Evolutionary conservation across 2,888 invertebrate species (phyloP).

Genomic region (Heliconius charithonia): DNA sequence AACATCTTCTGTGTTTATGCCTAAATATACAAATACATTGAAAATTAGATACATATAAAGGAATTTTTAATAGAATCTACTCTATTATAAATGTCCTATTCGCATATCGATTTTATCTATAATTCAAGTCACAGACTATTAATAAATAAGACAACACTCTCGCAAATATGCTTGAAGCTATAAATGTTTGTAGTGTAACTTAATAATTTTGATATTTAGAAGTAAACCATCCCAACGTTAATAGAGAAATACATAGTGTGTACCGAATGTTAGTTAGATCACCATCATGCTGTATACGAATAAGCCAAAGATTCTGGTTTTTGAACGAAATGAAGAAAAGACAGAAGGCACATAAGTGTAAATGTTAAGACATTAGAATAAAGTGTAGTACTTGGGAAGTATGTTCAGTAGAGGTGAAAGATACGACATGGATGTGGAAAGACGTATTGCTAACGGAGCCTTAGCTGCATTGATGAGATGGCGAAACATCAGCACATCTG

Average conservation of each 20-base stretch:
- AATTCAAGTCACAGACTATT: not conserved
- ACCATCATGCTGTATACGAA: no score
- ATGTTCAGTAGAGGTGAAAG: no score
- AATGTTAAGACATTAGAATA: no score
- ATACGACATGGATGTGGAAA: no score
- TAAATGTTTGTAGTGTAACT: not conserved
- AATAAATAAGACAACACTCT: not conserved
- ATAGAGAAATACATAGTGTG: not conserved
- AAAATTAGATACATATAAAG: not conserved
- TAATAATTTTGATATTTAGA: not conserved
- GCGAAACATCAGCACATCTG: no score
- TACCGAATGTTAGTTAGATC: not conserved
- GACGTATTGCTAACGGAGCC: no score
- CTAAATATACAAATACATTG: not conserved
- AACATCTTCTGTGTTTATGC: not conserved
- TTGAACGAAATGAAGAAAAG: no score
- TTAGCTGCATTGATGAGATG: no score
- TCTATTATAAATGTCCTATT: not conserved
- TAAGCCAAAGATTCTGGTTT: no score
- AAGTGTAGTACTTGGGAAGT: no score
- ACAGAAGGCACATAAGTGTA: no score
- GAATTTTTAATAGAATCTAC: not conserved
- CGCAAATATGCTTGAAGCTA: not conserved
- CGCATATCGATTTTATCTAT: not conserved
- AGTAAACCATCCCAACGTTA: not conserved